A percentile compares a stretch with the other conserved stretches of the same genome.
phyloP scores from a whole-genome alignment of 2,797 vertebrate species.

The Borostomias antarcticus region DNA sequence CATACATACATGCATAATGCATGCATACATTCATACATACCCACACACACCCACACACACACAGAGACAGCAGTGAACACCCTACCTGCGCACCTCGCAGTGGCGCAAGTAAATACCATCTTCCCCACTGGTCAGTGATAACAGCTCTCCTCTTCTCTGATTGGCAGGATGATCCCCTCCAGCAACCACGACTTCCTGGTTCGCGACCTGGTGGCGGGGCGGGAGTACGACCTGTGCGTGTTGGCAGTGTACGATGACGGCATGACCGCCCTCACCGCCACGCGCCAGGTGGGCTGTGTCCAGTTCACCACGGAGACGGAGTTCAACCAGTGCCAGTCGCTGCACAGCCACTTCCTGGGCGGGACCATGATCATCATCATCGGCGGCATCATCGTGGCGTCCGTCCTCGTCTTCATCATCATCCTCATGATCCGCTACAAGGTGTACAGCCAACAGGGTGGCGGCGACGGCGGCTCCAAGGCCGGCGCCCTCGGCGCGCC shows the following conservation, averaged over 20 bases:
- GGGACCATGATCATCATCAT: slow-evolving; percentile 96
- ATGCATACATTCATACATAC: too few relatives aligned
- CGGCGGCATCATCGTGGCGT: slow-evolving; percentile 94
- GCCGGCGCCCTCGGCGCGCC: slow-evolving; percentile 60
- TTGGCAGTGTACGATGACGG: slow-evolving; percentile 87
- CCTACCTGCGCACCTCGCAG: too few relatives aligned
- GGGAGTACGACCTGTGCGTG: slow-evolving; percentile 86
- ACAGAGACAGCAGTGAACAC: too few relatives aligned
- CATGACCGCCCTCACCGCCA: slow-evolving; percentile 85
- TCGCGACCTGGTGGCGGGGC: slow-evolving; percentile 84
- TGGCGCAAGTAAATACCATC: background rate
- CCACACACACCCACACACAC: too few relatives aligned
- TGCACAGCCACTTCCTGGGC: slow-evolving; percentile 89
- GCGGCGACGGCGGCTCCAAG: slow-evolving; percentile 11
- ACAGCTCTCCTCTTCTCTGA: slow-evolving; percentile 14
- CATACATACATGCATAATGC: too few relatives aligned
- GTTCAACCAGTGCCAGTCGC: slow-evolving; percentile 82
- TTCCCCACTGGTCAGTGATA: background rate
- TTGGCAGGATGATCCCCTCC: slow-evolving; percentile 87
- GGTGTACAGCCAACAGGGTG: slow-evolving; percentile 84
- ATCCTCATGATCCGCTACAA: slow-evolving; percentile 96
- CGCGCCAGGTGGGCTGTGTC: slow-evolving; percentile 86
- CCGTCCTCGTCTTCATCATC: slow-evolving; percentile 93
- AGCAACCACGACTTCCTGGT: slow-evolving; percentile 88
- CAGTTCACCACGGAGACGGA: slow-evolving; percentile 86